Evolutionary conservation across 30 jellyfish, hydroid and myxozoan species (phyloP), one percentile per base, ranked within the genome.

Genomic region (Aurelia sp.): DNA sequence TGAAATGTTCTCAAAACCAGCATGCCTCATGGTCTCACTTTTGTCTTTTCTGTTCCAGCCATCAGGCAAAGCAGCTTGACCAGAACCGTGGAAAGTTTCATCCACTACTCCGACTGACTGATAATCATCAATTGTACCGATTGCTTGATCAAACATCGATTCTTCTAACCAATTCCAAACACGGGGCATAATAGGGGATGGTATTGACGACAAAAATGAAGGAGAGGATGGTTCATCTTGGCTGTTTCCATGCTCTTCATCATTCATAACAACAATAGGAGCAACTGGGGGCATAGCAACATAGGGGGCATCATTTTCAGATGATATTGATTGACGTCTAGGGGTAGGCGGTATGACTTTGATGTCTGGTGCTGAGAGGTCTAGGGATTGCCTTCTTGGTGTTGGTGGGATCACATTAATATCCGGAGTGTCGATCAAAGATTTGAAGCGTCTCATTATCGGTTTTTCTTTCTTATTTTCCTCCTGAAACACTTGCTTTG

Each of bases 151-250:
- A 66, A 78, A 78, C 41, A 78, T 55, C 16, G 87, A 71, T 23
- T 76, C 55, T 47, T 84, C 93, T 19, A 84, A 66, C 93, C 93
- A 84, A 48, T 84, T 73, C 93, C 93, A 84, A 40, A 84, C 93
- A 35, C 93, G 93, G 10, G 87, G 87, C 12, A 84, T 22, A 6
- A 84, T 40, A 31, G 93, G 93, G 23, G 87, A 64, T 8, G 93
- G 81, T 44, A 13, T 21, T 18, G 93, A 71, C 13, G 87, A 84
- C 41, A 78, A 21, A 11, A 78, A 74, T 6, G 89, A 64, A 7
- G 89, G 72, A 35, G 79, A n/a, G 1, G 89, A 64, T 22, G 79
- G 79, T 33, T 78, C 79, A 55, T 78, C 79, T n/a, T 78, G 17
- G 19, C 50, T 11, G 89, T 50, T 63, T 13, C 31, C 40, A 19